phyloP scores from a whole-genome alignment of 2,113 vertebrate genomes.

The Megalops atlanticus region DNA sequence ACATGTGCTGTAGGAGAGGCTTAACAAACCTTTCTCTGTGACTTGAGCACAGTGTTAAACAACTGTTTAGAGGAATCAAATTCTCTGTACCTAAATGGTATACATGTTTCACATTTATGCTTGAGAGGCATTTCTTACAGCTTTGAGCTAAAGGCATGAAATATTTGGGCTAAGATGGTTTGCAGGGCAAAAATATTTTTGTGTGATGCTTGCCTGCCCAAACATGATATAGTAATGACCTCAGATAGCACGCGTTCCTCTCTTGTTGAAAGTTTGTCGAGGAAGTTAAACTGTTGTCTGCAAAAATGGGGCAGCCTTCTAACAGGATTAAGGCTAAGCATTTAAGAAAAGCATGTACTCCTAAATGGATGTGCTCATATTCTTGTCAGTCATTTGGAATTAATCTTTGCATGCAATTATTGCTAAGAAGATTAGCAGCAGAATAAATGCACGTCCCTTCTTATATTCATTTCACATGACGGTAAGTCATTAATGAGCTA shows the following conservation, averaged over 20 bases:
- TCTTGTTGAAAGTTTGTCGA: background rate
- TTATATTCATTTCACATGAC: background rate
- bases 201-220: background rate
- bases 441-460: background rate
- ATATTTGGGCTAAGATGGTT: background rate
- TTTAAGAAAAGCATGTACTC: background rate
- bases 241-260: background rate
- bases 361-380: background rate
- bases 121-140: background rate
- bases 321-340: background rate
- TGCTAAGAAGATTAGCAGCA: slow-evolving; percentile 3
- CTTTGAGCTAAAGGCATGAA: background rate
- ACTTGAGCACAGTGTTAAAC: background rate
- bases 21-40: background rate
- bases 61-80: background rate
- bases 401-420: background rate
- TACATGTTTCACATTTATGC: background rate
- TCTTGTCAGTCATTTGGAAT: background rate
- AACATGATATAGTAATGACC: background rate
- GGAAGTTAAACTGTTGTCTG: background rate
- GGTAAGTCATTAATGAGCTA: slow-evolving; percentile 8
- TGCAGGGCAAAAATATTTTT: background rate
- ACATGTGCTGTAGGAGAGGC: background rate
- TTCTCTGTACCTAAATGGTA: background rate
- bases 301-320: background rate